Evolutionary conservation across 2,113 vertebrate species (phyloP).

Genomic region (Taurulus bubalis): DNA sequence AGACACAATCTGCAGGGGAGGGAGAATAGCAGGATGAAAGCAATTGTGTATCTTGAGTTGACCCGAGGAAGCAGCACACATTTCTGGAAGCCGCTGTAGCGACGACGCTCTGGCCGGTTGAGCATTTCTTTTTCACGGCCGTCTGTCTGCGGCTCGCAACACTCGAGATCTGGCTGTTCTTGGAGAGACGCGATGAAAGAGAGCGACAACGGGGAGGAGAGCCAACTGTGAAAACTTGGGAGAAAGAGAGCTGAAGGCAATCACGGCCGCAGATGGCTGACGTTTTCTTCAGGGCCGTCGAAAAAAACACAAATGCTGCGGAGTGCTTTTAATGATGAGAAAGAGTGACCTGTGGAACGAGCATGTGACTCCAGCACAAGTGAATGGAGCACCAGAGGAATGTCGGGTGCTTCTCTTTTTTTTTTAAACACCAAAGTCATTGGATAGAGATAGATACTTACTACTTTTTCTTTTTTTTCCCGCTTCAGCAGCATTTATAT

Average conservation of each 20-base stretch:
- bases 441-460: too few species aligned
- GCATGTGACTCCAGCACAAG: slow-evolving; percentile 17
- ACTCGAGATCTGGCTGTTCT: slow-evolving; percentile 41
- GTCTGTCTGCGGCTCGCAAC: slow-evolving; percentile 48
- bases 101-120: slow-evolving; percentile 21
- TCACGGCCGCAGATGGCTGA: slow-evolving; percentile 45
- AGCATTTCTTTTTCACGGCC: slow-evolving; percentile 35
- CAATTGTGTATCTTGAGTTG: slow-evolving; percentile 46
- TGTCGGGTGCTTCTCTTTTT: neutral
- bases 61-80: slow-evolving; percentile 48
- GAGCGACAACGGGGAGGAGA: slow-evolving; percentile 30
- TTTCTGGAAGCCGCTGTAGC: slow-evolving; percentile 36
- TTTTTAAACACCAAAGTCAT: neutral
- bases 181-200: slow-evolving; percentile 26
- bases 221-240: slow-evolving; percentile 28
- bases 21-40: slow-evolving; percentile 17
- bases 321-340: slow-evolving; percentile 35
- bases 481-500: too few species aligned
- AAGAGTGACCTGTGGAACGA: slow-evolving; percentile 8
- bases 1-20: slow-evolving; percentile 33
- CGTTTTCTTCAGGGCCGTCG: slow-evolving; percentile 35
- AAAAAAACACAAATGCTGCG: slow-evolving; percentile 33
- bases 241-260: slow-evolving; percentile 40
- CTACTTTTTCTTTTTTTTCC: too few species aligned
- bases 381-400: slow-evolving; percentile 22